A percentile compares a stretch with the other conserved stretches of the same genome.
Evolutionary conservation across 1,140 invertebrate species (phyloP).

Genomic region (Myzus persicae): DNA sequence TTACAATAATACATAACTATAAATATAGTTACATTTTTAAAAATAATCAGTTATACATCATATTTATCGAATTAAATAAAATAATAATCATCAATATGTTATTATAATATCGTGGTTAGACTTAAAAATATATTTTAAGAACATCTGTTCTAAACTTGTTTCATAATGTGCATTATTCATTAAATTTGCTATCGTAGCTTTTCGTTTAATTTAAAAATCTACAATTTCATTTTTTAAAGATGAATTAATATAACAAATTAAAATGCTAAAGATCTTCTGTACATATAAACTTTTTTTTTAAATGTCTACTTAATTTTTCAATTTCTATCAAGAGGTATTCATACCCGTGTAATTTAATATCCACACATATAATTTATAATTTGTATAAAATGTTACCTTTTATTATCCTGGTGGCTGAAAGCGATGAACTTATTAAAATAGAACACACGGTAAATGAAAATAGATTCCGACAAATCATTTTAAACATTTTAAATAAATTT

Average conservation of each 20-base stretch:
- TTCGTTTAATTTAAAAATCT: neutral
- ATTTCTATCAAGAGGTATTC: neutral
- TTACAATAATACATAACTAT: neutral
- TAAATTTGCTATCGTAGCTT: no score
- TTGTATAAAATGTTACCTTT: constrained; percentile 29
- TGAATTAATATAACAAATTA: neutral
- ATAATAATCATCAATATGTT: no score
- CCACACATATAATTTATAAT: neutral
- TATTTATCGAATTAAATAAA: no score
- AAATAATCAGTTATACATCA: no score
- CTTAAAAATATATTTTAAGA: no score
- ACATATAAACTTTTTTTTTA: neutral
- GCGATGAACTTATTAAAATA: neutral
- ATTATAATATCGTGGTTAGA: no score
- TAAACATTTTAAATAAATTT: neutral
- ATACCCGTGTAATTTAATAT: neutral
- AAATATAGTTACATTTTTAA: neutral
- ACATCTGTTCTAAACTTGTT: no score
- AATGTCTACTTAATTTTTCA: neutral
- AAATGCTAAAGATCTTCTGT: neutral
- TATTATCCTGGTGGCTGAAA: neutral
- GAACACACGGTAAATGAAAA: neutral
- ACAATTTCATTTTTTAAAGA: neutral
- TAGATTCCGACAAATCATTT: constrained; percentile 8
- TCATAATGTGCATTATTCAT: no score